These are phyloP conservation scores for Hanleya hanleyi DNA, from an alignment of 2,888 invertebrate species.

Conservation along the genomic window DNA sequence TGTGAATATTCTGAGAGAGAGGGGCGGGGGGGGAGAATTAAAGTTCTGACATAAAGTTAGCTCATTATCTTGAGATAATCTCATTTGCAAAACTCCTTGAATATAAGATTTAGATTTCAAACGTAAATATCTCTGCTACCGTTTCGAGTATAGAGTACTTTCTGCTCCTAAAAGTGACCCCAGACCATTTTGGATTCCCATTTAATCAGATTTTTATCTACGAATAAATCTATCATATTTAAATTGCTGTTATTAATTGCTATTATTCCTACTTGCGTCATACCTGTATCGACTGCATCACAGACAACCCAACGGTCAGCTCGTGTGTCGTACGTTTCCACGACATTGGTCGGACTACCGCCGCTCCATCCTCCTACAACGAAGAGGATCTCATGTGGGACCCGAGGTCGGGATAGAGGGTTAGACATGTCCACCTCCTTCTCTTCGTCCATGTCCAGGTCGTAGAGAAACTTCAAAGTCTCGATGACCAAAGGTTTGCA, in stretches of 20 bases:
- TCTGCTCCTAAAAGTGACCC: no score
- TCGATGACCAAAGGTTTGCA: conserved; percentile 92
- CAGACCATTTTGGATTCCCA: no score
- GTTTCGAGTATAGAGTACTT: no score
- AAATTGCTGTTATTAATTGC: neutral
- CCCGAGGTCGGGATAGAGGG: conserved; percentile 81
- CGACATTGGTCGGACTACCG: conserved; percentile 85
- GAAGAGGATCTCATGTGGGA: conserved; percentile 76
- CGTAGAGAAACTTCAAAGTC: conserved; percentile 92
- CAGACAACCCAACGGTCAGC: conserved; percentile 71
- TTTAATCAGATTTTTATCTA: no score
- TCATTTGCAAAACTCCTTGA: no score
- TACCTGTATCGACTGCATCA: conserved; percentile 55
- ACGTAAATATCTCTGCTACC: no score
- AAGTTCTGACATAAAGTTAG: no score
- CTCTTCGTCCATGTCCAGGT: conserved; percentile 89
- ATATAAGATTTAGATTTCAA: no score
- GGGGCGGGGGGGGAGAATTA: no score
- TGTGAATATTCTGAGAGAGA: no score
- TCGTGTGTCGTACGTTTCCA: conserved; percentile 72
- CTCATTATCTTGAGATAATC: no score
- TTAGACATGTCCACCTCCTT: conserved; percentile 78
- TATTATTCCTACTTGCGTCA: conserved; percentile 4
- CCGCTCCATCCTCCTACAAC: conserved; percentile 78
- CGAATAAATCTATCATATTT: neutral